A percentile compares a stretch with the other conserved stretches of the same genome.
These are phyloP conservation scores for Pachyramphus minor DNA, from an alignment of 2,113 vertebrate genomes.

Conservation along the genomic window DNA sequence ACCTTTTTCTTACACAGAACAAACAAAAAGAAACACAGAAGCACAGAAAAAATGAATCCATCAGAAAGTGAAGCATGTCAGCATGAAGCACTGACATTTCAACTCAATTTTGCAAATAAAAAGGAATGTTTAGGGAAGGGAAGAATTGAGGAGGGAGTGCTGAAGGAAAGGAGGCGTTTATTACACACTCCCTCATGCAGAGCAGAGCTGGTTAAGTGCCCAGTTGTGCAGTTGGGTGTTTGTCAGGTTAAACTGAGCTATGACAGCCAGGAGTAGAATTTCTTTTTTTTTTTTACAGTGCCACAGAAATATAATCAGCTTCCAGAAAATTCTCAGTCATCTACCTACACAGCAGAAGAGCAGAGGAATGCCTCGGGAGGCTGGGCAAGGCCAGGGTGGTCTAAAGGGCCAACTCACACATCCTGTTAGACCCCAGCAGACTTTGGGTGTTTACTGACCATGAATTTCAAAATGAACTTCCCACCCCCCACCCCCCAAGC, in stretches of 20 bases:
- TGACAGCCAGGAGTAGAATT: neutral
- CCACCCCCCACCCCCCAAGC: neutral
- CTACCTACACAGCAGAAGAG: neutral
- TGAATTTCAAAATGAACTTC: neutral
- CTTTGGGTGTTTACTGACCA: neutral
- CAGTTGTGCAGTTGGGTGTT: neutral
- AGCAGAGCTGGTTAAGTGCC: neutral
- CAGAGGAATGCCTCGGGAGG: fast-evolving
- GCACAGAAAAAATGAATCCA: conserved; percentile 2
- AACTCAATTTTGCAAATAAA: conserved; percentile 43
- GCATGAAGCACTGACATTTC: conserved; percentile 10
- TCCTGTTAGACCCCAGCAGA: neutral
- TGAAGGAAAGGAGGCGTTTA: neutral
- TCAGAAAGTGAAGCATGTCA: conserved; percentile 31
- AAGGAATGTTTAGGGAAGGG: conserved; percentile 32
- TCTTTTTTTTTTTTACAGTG: neutral
- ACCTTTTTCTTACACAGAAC: neutral
- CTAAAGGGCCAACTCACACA: neutral
- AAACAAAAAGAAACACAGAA: conserved; percentile 33
- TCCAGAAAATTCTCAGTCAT: neutral
- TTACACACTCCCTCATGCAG: neutral
- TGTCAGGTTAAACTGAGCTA: neutral
- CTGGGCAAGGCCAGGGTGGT: neutral
- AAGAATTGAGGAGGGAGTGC: neutral
- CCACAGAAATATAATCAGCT: neutral